Percentiles rank a stretch among this genome's conserved stretches.
These are phyloP conservation scores for Nautilus pompilius DNA, from an alignment of 1,140 invertebrate genomes.

Conservation along the genomic window DNA sequence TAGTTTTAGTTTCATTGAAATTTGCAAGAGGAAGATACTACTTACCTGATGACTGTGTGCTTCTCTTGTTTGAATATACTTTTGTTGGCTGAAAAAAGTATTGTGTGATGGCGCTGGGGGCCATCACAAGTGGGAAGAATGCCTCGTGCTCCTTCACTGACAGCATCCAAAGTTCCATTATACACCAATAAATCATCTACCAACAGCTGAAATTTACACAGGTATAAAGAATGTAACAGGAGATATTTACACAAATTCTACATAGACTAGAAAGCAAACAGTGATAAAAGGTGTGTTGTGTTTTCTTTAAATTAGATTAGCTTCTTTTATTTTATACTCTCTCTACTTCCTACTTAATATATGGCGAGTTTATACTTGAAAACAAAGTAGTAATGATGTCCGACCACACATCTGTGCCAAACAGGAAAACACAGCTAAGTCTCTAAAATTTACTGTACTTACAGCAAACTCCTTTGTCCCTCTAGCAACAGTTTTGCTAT, in stretches of 20 bases:
- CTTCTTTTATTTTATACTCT: not conserved
- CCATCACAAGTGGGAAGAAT: conserved; percentile 42
- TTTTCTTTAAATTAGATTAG: not conserved
- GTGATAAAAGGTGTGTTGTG: not conserved
- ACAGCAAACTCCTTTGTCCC: conserved; percentile 81
- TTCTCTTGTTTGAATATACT: conserved; percentile 43
- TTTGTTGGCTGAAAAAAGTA: conserved; percentile 58
- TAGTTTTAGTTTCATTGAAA: not conserved
- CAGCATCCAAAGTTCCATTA: conserved; percentile 65
- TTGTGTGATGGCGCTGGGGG: conserved; percentile 53
- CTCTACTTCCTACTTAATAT: not conserved
- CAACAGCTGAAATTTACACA: conserved; percentile 59
- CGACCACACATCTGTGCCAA: not conserved
- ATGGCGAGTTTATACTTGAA: not conserved
- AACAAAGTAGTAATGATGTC: not conserved
- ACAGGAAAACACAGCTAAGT: not conserved
- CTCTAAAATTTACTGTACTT: conserved; percentile 34
- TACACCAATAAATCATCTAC: conserved; percentile 76
- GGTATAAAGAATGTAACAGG: not conserved
- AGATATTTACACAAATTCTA: not conserved
- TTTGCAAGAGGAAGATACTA: conserved; percentile 1
- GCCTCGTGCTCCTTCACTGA: conserved; percentile 35
- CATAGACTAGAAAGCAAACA: not conserved
- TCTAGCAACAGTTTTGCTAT: conserved; percentile 72
- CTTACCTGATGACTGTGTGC: conserved; percentile 51